Conservation (phyloP, 2,113 vertebrate genomes). For the Poeciliopsis prolifica region DNA sequence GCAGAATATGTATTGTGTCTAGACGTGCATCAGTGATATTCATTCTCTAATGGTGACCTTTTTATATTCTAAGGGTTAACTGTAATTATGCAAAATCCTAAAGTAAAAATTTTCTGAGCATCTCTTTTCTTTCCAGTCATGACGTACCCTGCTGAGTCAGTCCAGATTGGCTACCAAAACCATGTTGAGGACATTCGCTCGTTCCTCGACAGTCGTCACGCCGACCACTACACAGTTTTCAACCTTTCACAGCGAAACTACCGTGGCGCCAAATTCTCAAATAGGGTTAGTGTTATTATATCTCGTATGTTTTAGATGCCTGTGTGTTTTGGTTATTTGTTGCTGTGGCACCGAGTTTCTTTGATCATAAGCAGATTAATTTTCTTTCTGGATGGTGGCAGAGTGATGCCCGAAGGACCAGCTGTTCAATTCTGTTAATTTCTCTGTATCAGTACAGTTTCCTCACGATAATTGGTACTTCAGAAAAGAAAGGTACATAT, state of each 20-base stretch:
- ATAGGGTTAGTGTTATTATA: conserved; percentile 84
- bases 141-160: conserved; percentile 94
- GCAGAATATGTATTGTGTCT: conserved; percentile 13
- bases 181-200: conserved; percentile 98
- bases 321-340: neutral
- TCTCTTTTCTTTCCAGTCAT: conserved; percentile 83
- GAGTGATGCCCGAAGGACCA: no score
- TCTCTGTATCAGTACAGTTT: no score
- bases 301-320: neutral
- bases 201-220: conserved; percentile 94
- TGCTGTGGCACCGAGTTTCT: neutral
- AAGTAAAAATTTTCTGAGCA: neutral
- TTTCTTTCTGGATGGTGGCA: no score
- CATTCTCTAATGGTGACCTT: neutral
- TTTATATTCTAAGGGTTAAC: neutral
- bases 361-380: neutral
- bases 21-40: conserved; percentile 23
- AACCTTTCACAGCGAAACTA: conserved; percentile 97
- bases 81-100: neutral
- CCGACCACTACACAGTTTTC: conserved; percentile 98
- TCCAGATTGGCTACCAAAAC: conserved; percentile 95
- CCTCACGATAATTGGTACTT: no score
- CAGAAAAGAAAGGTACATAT: no score
- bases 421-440: no score
- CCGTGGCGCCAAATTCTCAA: conserved; percentile 97